Conservation (phyloP, 2,888 invertebrate genomes). For the Tetranychus piercei region DNA sequence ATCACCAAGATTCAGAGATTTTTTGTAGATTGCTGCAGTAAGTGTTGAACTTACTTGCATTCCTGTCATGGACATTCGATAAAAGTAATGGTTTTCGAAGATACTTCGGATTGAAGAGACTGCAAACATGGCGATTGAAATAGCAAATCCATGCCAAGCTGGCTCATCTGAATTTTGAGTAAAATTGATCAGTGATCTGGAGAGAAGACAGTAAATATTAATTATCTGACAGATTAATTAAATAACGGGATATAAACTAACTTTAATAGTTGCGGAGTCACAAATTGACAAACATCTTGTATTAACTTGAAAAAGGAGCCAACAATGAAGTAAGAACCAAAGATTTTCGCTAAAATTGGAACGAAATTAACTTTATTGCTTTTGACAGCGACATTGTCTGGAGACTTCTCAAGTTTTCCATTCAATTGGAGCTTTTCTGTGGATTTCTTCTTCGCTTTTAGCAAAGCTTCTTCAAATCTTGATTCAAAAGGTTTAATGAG, state of each 20-base stretch:
- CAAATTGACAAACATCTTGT: constrained; percentile 34
- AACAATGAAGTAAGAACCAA: constrained; percentile 28
- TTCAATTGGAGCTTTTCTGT: background rate
- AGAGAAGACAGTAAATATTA: background rate
- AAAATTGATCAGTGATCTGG: constrained; percentile 31
- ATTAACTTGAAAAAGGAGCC: constrained; percentile 33
- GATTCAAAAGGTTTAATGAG: constrained; percentile 17
- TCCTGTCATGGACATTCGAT: constrained; percentile 71
- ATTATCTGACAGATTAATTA: background rate
- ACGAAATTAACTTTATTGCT: constrained; percentile 5
- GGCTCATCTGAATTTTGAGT: constrained; percentile 41
- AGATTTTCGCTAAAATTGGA: constrained; percentile 21
- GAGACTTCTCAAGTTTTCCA: background rate
- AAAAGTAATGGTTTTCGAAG: constrained; percentile 72
- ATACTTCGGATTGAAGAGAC: constrained; percentile 62
- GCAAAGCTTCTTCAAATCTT: background rate
- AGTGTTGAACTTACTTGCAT: constrained; percentile 71
- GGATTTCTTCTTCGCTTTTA: background rate
- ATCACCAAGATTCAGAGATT: constrained; percentile 33
- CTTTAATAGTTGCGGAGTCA: constrained; percentile 33
- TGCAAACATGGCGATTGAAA: constrained; percentile 52
- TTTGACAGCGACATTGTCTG: background rate
- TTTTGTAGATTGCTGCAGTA: constrained; percentile 72
- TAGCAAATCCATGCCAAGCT: constrained; percentile 70
- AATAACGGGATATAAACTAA: constrained; percentile 14